These are phyloP conservation scores for Atta colombica DNA, from an alignment of 1,140 invertebrate genomes.

Conservation along the genomic window DNA sequence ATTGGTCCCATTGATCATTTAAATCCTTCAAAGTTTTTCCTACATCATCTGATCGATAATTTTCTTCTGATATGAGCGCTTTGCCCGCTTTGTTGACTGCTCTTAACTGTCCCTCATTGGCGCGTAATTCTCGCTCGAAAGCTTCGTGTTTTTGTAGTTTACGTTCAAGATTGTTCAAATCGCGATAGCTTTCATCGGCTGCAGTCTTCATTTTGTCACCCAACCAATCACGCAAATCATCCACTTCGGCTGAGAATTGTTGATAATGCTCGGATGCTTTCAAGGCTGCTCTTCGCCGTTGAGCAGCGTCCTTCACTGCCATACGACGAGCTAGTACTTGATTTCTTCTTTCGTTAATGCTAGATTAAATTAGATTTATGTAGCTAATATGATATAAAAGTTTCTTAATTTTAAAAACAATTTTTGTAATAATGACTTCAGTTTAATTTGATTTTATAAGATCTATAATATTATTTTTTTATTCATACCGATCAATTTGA, in stretches of 20 bases:
- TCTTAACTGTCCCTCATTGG: constrained; percentile 95
- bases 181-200: constrained; percentile 96
- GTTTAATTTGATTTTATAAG: background rate
- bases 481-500: background rate
- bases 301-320: constrained; percentile 91
- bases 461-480: background rate
- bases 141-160: constrained; percentile 99
- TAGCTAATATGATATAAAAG: constrained; percentile 12
- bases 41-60: constrained; percentile 91
- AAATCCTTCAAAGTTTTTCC: constrained; percentile 89
- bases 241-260: constrained; percentile 95
- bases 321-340: constrained; percentile 92
- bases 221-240: constrained; percentile 96
- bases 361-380: constrained; percentile 80
- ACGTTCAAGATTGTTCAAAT: constrained; percentile 95
- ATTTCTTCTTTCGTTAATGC: constrained; percentile 91
- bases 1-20: constrained; percentile 91
- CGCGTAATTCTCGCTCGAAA: constrained; percentile 97
- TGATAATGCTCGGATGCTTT: constrained; percentile 93
- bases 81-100: constrained; percentile 94
- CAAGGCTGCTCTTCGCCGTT: constrained; percentile 90
- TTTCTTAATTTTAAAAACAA: constrained; percentile 6
- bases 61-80: constrained; percentile 90
- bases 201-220: constrained; percentile 96
- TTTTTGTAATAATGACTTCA: background rate